phyloP scores from a whole-genome alignment of 2,113 vertebrate genomes.

The Dryoscopus gambensis region DNA sequence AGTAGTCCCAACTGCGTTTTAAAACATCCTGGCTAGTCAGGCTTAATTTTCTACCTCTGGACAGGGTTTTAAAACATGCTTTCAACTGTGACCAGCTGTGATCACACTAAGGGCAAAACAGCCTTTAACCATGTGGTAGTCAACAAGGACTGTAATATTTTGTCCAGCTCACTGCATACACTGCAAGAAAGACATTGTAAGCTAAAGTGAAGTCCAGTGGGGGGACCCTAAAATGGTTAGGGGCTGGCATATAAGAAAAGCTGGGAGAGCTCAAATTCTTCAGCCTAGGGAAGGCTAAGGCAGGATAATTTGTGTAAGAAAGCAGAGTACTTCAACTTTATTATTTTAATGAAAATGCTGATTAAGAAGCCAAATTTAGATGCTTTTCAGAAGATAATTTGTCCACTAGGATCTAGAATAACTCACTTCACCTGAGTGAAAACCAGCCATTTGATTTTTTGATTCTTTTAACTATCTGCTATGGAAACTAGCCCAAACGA shows the following conservation, averaged over 20 bases:
- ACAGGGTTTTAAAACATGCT: neutral
- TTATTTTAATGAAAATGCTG: neutral
- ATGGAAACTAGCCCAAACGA: neutral
- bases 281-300: neutral
- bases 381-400: neutral
- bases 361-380: neutral
- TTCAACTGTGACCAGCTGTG: neutral
- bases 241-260: neutral
- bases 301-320: neutral
- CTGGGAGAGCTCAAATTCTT: neutral
- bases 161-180: neutral
- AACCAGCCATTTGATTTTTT: neutral
- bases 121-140: neutral
- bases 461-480: neutral
- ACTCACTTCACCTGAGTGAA: neutral
- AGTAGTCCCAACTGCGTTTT: neutral
- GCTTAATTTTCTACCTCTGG: neutral
- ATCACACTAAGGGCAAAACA: neutral
- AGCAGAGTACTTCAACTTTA: neutral
- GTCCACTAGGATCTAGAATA: neutral
- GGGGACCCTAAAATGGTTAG: neutral
- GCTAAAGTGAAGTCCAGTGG: neutral
- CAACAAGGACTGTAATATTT: neutral
- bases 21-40: neutral
- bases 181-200: neutral